Evolutionary conservation across 1,140 invertebrate species (phyloP).

Genomic region (Polyergus mexicanus): DNA sequence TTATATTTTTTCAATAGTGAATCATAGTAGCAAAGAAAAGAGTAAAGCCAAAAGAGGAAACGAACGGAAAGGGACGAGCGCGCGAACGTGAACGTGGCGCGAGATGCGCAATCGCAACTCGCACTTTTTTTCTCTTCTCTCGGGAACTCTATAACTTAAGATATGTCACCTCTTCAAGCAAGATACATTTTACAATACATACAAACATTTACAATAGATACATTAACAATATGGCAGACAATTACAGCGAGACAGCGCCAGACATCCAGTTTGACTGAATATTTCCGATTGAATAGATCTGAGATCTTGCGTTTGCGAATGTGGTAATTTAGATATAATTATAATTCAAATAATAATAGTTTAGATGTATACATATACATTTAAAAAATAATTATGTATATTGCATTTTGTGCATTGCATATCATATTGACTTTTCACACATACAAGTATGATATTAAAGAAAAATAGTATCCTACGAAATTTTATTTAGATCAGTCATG

Average conservation of each 20-base stretch:
- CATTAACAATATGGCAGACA: constrained; percentile 76
- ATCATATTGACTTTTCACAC: not conserved
- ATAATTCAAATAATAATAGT: not conserved
- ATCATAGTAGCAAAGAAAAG: constrained; percentile 34
- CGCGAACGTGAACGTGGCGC: constrained; percentile 64
- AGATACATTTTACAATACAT: constrained; percentile 85
- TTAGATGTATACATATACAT: not conserved
- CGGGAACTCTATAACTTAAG: constrained; percentile 81
- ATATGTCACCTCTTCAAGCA: constrained; percentile 83
- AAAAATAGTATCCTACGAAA: constrained; percentile 12
- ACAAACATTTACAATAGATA: constrained; percentile 86
- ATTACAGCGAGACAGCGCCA: constrained; percentile 61
- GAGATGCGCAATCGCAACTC: constrained; percentile 64
- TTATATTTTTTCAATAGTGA: not conserved
- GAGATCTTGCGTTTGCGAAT: not conserved
- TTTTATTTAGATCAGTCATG: not conserved
- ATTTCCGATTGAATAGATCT: not conserved
- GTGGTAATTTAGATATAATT: not conserved
- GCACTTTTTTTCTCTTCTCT: constrained; percentile 53
- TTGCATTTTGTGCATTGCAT: not conserved
- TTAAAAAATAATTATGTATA: constrained; percentile 25
- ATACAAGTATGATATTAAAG: not conserved
- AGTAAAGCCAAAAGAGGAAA: constrained; percentile 21
- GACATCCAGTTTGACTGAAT: not conserved
- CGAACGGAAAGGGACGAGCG: constrained; percentile 56